Percentiles rank a stretch among this genome's conserved stretches.
Evolutionary conservation across 2,113 vertebrate genomes (phyloP).

Genomic region (Zosterops borbonicus): DNA sequence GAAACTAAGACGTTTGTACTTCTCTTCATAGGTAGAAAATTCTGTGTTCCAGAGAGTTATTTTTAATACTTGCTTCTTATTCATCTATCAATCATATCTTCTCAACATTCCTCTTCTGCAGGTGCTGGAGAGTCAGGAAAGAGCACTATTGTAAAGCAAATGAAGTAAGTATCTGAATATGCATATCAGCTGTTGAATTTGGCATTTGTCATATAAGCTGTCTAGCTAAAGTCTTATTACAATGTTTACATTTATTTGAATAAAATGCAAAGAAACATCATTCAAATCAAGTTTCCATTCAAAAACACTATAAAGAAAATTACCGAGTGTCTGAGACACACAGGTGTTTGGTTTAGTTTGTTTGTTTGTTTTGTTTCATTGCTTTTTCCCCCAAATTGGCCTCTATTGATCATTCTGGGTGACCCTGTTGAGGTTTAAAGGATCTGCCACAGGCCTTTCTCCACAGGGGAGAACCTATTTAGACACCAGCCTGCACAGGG

Average conservation of each 20-base stretch:
- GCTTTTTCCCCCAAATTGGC: neutral
- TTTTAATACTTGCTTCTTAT: slow-evolving; percentile 12
- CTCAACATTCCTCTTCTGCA: slow-evolving; percentile 47
- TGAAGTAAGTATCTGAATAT: slow-evolving; percentile 76
- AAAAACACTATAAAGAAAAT: neutral
- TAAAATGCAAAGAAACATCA: neutral
- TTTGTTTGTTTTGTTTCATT: neutral
- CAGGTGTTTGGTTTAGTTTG: neutral
- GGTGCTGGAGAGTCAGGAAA: slow-evolving; percentile 82
- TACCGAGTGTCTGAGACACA: neutral
- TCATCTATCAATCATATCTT: neutral
- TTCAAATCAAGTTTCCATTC: neutral
- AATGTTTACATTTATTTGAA: slow-evolving; percentile 5
- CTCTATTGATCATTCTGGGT: neutral
- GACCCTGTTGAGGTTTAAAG: neutral
- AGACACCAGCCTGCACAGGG: neutral
- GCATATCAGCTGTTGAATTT: neutral
- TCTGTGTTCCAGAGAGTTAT: neutral
- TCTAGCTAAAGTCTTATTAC: neutral
- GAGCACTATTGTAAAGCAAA: slow-evolving; percentile 82
- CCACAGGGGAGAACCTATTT: neutral
- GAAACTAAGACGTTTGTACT: neutral
- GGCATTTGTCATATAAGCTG: neutral
- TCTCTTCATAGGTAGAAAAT: neutral
- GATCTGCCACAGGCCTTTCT: neutral